Base-by-base conservation (phyloP, 1,140 invertebrate genomes). In the Cecropterus lyciades region DNA sequence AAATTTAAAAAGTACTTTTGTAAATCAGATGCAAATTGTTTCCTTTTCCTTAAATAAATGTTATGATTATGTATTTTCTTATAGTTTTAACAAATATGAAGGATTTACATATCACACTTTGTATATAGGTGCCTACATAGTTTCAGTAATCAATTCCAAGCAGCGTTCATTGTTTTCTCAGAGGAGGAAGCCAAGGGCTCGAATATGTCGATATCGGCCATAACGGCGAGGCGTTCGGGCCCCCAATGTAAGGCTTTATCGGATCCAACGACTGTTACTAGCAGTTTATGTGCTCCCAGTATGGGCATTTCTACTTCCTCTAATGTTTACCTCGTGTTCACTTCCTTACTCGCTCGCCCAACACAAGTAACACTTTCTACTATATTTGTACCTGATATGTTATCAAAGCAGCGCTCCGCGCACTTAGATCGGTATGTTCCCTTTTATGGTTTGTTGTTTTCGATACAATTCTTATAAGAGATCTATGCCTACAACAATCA, bases 231-330 rank as follows among this genome's bases (percentile, higher is more conserved):
- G 43, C 63, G 48, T 56, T 73, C 65, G 20, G 55, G 66, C 67
- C 57, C 65, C 24, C 69, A 48, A 73, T 72, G 69, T 73, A 68
- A 69, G 70, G 53, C 62, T 79, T 80, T 82, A 82, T 80, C 78
- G 73, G 76, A 80, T 80, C 76, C 67, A 77, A 83, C 71, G 72
- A 77, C 74, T 76, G 67, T 80, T 79, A 59, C 72, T 70, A 64
- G 71, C 73, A 71, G 70, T 80, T 83, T 77, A 79, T 73, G 70
- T 71, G 56, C 64, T 53, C 60, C 60, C 27, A 20, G 60, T 64
- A 53, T 64, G 60, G 70, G 67, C 73, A 77, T 83, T 77, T 56
- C 65, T 63, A 69, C 57, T 77, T 73, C 78, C 75, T 75, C 68
- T 80, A 73, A 80, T 75, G 73, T 76, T 64, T 53, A 53, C 60